These are phyloP conservation scores for Ophion ellenae DNA, from an alignment of 2,888 invertebrate genomes.

Conservation along the genomic window DNA sequence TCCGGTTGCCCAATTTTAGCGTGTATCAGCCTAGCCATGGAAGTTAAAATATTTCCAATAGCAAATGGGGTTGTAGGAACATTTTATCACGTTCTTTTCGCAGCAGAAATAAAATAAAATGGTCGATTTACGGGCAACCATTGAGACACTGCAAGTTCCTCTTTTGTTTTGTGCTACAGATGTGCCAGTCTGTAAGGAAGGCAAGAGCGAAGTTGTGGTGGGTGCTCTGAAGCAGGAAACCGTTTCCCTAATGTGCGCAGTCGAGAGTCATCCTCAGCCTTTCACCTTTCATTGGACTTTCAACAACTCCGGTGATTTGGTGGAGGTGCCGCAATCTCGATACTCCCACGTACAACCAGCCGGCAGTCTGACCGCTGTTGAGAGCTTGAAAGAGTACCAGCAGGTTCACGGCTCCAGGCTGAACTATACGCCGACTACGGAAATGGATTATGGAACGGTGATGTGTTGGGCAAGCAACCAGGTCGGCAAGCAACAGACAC, in stretches of 20 bases:
- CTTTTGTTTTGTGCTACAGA: conserved; percentile 70
- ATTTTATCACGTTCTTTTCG: background rate
- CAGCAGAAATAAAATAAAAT: background rate
- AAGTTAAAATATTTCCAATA: background rate
- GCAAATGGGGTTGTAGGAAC: no score
- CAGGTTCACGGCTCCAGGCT: conserved; percentile 87
- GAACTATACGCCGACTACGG: conserved; percentile 93
- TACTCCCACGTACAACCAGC: conserved; percentile 75
- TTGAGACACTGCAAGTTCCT: background rate
- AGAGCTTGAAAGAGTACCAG: conserved; percentile 79
- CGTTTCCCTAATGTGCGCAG: conserved; percentile 93
- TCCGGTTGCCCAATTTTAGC: background rate
- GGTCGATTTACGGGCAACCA: no score
- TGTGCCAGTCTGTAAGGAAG: conserved; percentile 84
- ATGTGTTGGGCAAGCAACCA: conserved; percentile 94
- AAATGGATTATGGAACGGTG: conserved; percentile 95
- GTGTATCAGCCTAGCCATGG: background rate
- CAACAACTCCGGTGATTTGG: conserved; percentile 95
- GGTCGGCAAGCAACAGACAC: conserved; percentile 92
- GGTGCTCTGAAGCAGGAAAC: conserved; percentile 95
- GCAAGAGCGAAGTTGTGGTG: conserved; percentile 90
- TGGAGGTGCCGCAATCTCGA: conserved; percentile 89
- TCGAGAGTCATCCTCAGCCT: conserved; percentile 94
- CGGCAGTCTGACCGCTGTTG: conserved; percentile 77
- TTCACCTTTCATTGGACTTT: conserved; percentile 96